Evolutionary conservation across 2,888 invertebrate genomes (phyloP), one percentile per base, ranked within the genome.

Genomic region (Agapostemon virescens): DNA sequence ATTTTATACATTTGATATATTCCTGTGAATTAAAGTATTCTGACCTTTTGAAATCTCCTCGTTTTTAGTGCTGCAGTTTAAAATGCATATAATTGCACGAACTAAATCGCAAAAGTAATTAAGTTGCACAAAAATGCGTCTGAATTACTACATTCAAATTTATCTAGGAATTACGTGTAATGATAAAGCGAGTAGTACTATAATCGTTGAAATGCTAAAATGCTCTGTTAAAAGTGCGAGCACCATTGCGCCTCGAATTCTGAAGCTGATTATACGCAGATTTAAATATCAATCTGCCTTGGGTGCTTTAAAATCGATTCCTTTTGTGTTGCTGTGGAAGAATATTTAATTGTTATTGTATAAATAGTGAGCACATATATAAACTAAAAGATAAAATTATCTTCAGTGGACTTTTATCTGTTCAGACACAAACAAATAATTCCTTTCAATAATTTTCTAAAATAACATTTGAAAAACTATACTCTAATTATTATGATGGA

Each of bases 221-320:
- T 52, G 49, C 52, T 15, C 71, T 33, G 61, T 20, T 40, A 15
- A 55, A 36, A 17, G 26, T 36, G 49, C 52, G 20, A 68, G 36
- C 38, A 17, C 38, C 11, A 36, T 33, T 38, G 23, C 15, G 15
- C 17, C 45, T n/a, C 61, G 23, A 72, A 79, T 55, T 72, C 52
- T 72, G 7, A 36, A 52, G 69, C 72, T 79, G 63, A 72, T 79
- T 72, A 79, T 69, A 52, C 15, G 23, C 30, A 52, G 36, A 63
- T 68, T 72, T 69, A 55, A 78, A 64, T 72, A 69, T 69, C 33
- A 42, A 68, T 78, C 71, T 26, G 36, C 20, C 5, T 40, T 68
- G n/a, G 33, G 2, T 6, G n/a, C 23, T 11, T 15, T 17, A 36
- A 49, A 38, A 38, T 0, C 2, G 23, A 55, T 9, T 20, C 17